phyloP scores from a whole-genome alignment of 2,113 vertebrate genomes.

The Urocolius indicus region DNA sequence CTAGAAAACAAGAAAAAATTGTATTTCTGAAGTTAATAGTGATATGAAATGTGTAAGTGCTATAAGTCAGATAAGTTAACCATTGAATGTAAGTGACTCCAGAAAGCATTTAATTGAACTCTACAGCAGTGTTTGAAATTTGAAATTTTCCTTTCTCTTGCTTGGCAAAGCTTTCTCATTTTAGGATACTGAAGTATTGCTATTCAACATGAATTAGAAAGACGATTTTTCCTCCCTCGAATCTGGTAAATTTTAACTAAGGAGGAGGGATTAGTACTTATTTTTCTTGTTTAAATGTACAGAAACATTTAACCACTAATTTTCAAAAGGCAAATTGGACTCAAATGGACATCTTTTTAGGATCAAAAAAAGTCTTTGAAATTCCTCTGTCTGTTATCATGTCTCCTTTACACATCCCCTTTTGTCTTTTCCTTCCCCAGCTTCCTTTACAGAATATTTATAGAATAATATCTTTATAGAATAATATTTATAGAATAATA shows the following conservation, averaged over 20 bases:
- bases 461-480: too few species aligned
- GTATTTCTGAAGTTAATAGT: not conserved
- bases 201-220: not conserved
- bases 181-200: not conserved
- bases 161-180: not conserved
- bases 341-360: not conserved
- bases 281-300: not conserved
- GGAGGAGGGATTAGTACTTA: not conserved
- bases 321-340: not conserved
- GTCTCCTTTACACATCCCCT: fast-evolving
- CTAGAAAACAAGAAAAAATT: conserved; percentile 5
- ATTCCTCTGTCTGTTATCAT: not conserved
- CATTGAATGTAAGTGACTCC: not conserved
- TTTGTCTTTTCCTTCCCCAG: not conserved
- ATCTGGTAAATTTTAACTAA: not conserved
- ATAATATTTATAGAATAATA: too few species aligned
- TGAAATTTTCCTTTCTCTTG: not conserved
- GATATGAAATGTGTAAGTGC: conserved; percentile 8
- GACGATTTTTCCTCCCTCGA: not conserved
- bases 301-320: not conserved
- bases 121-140: not conserved
- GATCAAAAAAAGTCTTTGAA: not conserved
- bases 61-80: not conserved
- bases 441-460: not conserved
- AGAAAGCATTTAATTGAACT: not conserved